Evolutionary conservation across 2,797 vertebrate genomes (phyloP), one percentile per base, ranked within the genome.

Genomic region (Sebastes cheni): DNA sequence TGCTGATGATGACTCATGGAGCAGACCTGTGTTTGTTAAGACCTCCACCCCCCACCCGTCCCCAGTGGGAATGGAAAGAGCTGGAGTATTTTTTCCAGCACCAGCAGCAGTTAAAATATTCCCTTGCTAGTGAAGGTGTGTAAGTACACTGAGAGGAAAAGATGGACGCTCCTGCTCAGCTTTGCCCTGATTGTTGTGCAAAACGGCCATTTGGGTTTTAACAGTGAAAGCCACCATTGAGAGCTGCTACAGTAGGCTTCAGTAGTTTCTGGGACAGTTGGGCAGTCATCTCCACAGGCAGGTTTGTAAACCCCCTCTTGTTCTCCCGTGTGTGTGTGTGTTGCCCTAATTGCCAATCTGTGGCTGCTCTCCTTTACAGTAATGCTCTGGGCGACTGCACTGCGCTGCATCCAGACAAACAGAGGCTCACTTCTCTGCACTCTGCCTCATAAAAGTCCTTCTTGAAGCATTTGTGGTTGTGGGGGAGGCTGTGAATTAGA

Each of bases 221-320:
- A 36, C 84, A 6, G 80, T 92, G 87, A 93, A 92, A 87, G 84
- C 84, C 27, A n/a, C 87, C 74, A 86, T 91, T 92, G 79, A 91
- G 76, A 67, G 64, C 42, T 1, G 67, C 81, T 80, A 82, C 89
- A 90, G 88, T 81, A 79, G 82, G 90, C 92, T 86, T 89, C 91
- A 85, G 79, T 90, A 60, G 87, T 93, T 93, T 94, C 90, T 93
- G 84, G 91, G 92, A 91, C 93, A 92, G 88, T 87, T 80, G 65
- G 85, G 71, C 81, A 84, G 86, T 88, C 88, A 74, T 92, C 86
- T 89, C 83, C 85, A 86, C 84, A 76, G 84, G 88, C 87, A 88
- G 85, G 83, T 93, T 88, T 89, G 83, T 85, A 83, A 87, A 90
- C 83, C 72, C 77, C 59, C 90, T 91, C 90, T 91, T 91, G 89